Percentiles rank a stretch among this genome's conserved stretches.
These are phyloP conservation scores for Trogon surrucura DNA, from an alignment of 2,113 vertebrate genomes.

Conservation along the genomic window DNA sequence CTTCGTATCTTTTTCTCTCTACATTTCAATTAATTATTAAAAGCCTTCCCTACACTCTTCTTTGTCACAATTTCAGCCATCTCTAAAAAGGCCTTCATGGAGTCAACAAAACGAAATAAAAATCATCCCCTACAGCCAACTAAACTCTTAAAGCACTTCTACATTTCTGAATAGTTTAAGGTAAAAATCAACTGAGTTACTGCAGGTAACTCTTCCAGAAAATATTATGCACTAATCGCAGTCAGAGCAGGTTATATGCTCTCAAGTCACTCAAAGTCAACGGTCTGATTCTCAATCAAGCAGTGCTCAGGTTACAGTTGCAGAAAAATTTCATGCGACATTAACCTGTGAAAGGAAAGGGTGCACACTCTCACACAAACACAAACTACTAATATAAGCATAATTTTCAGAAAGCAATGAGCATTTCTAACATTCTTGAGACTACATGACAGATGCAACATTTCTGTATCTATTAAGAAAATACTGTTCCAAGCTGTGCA, in stretches of 20 bases:
- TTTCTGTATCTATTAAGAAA: neutral
- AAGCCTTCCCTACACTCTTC: neutral
- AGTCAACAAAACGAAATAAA: neutral
- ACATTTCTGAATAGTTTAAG: neutral
- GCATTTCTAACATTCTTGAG: neutral
- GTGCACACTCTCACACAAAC: neutral
- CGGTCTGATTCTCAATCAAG: neutral
- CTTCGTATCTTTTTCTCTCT: neutral
- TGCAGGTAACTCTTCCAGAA: neutral
- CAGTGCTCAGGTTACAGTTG: neutral
- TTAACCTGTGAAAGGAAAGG: accelerated
- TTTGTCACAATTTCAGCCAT: neutral
- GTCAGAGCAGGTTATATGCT: accelerated
- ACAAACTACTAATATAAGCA: neutral
- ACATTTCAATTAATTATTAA: neutral
- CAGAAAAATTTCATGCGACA: neutral
- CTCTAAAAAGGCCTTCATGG: neutral
- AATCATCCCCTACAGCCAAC: neutral
- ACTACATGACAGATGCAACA: neutral
- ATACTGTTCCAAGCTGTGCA: accelerated
- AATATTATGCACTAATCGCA: neutral
- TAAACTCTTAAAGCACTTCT: neutral
- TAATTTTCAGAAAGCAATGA: neutral
- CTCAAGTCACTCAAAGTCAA: neutral
- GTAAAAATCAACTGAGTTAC: neutral